Conservation (phyloP, 2,888 invertebrate species). For the Aphodius sticticus region DNA sequence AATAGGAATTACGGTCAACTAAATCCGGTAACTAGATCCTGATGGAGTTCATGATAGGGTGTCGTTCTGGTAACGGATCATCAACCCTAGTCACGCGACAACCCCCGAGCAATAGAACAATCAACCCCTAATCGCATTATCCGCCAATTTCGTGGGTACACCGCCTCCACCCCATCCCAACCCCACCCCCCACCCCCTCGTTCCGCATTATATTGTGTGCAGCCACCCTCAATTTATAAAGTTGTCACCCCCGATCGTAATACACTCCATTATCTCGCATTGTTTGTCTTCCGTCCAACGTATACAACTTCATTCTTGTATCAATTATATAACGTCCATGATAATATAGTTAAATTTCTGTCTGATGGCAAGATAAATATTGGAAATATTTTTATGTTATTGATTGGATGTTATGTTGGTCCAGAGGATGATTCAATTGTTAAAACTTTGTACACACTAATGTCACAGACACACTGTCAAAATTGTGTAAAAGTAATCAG, state of each 20-base stretch:
- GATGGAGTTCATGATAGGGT: constrained; percentile 33
- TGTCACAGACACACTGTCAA: too few relatives aligned
- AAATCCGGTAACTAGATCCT: constrained; percentile 35
- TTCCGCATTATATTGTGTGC: constrained; percentile 23
- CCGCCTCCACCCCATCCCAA: neutral
- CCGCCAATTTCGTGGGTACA: constrained; percentile 4
- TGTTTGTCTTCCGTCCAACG: neutral
- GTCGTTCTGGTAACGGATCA: constrained; percentile 36
- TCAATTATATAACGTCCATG: neutral
- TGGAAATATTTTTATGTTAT: neutral
- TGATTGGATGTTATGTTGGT: neutral
- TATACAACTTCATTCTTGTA: neutral
- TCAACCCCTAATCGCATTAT: constrained; percentile 34
- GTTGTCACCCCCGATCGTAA: constrained; percentile 35
- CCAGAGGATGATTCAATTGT: too few relatives aligned
- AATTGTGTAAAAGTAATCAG: too few relatives aligned
- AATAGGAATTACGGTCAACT: constrained; percentile 37
- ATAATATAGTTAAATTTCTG: neutral
- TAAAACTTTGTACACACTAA: too few relatives aligned
- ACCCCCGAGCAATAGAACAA: constrained; percentile 15
- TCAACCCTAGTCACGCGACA: constrained; percentile 31
- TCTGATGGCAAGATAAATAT: neutral
- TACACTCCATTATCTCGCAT: constrained; percentile 32
- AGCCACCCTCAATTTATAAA: constrained; percentile 35
- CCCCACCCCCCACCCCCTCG: neutral